These are phyloP conservation scores for Cyclura pinguis DNA, from an alignment of 2,797 vertebrate genomes.

Conservation along the genomic window DNA sequence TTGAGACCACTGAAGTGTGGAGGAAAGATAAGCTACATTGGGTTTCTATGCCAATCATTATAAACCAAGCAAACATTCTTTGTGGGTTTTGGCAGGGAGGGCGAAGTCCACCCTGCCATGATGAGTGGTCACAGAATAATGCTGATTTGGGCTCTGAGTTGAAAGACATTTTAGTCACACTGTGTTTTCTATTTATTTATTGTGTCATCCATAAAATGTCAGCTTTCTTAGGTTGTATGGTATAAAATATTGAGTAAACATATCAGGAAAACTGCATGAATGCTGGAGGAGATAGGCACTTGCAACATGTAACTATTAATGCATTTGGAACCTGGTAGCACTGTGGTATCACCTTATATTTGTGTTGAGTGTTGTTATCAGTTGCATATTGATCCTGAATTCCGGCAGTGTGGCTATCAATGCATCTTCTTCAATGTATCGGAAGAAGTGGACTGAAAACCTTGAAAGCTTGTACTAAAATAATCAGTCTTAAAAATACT, in stretches of 20 bases:
- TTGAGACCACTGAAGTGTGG: constrained; percentile 71
- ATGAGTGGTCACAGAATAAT: constrained; percentile 10
- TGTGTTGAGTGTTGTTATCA: constrained; percentile 16
- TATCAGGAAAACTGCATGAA: not conserved
- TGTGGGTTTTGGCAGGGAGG: not conserved
- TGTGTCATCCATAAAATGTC: not conserved
- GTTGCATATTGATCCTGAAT: constrained; percentile 16
- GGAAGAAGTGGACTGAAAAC: no score
- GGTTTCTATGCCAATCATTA: constrained; percentile 66
- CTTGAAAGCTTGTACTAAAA: no score
- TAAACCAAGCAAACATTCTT: constrained; percentile 57
- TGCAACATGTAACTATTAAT: not conserved
- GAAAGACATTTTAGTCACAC: constrained; percentile 14
- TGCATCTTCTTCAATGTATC: no score
- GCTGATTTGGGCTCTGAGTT: constrained; percentile 20
- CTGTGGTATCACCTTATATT: not conserved
- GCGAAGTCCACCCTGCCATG: constrained; percentile 24
- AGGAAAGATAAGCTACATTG: constrained; percentile 72
- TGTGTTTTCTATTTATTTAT: constrained; percentile 35
- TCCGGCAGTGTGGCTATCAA: not conserved
- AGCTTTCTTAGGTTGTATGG: not conserved
- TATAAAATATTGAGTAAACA: constrained; percentile 26
- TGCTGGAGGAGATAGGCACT: not conserved
- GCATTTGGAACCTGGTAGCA: not conserved
- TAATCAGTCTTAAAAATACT: no score